A percentile compares a stretch with the other conserved stretches of the same genome.
Conservation (phyloP, 2,888 invertebrate species). For the Caenorhabditis zanzibari region DNA sequence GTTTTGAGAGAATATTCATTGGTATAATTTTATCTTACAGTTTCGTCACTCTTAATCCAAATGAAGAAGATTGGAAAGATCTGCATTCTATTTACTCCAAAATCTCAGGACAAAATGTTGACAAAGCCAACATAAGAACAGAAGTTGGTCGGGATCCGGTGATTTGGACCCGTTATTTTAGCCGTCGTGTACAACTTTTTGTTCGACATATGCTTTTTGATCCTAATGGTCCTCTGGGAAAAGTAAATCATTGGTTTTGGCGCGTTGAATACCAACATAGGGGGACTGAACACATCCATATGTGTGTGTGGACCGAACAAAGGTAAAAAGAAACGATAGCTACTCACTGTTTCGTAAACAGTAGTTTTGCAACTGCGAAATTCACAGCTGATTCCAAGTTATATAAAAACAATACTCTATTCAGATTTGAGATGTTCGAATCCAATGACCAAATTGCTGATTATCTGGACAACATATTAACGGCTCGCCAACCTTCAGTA, state of each 20-base stretch:
- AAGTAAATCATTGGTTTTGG: conserved; percentile 30
- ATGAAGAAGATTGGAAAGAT: conserved; percentile 22
- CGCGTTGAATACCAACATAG: conserved; percentile 52
- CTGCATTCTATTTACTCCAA: background rate
- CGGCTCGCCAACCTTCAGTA: conserved; percentile 1
- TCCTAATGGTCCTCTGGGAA: conserved; percentile 30
- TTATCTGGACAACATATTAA: background rate
- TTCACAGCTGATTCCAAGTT: too few species aligned
- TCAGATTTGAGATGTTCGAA: background rate
- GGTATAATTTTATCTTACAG: background rate
- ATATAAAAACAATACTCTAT: background rate
- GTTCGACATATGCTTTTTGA: background rate
- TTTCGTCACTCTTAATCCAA: conserved; percentile 46
- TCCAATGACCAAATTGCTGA: background rate
- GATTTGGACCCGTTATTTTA: conserved; percentile 1
- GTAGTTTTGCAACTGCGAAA: too few species aligned
- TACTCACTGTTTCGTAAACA: too few species aligned
- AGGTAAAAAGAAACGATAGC: background rate
- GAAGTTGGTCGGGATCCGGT: conserved; percentile 11
- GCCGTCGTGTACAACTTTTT: background rate
- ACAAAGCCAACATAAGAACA: background rate
- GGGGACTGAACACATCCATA: conserved; percentile 45
- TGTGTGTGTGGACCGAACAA: conserved; percentile 30
- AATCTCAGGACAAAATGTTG: background rate
- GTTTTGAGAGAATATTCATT: too few species aligned